Conservation (phyloP, 2,888 invertebrate genomes). For the Nymphalis c-album region DNA sequence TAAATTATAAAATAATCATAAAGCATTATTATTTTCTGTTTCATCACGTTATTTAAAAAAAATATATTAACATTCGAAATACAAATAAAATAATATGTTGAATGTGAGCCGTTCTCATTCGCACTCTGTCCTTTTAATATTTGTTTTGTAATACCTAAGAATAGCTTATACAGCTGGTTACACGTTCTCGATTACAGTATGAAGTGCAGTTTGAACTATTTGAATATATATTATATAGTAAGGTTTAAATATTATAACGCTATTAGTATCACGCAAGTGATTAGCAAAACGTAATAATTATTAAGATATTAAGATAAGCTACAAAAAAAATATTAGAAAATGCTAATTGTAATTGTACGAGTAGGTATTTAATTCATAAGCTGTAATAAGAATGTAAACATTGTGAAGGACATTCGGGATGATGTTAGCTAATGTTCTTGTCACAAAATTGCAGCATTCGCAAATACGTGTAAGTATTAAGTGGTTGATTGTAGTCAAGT, state of each 20-base stretch:
- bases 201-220: neutral
- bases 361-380: too few relatives aligned
- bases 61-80: neutral
- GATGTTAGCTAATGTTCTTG: slow-evolving; percentile 10
- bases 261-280: neutral
- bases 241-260: neutral
- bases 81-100: neutral
- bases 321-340: too few relatives aligned
- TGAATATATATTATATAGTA: neutral
- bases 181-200: slow-evolving; percentile 6
- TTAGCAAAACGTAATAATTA: neutral
- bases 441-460: slow-evolving; percentile 24
- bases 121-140: neutral
- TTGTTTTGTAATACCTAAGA: slow-evolving; percentile 15
- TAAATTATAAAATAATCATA: too few relatives aligned
- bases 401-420: too few relatives aligned
- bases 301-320: neutral
- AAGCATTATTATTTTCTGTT: too few relatives aligned
- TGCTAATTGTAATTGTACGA: too few relatives aligned
- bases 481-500: slow-evolving; percentile 54
- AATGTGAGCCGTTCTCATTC: slow-evolving; percentile 4
- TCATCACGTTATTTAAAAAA: neutral
- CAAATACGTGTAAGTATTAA: slow-evolving; percentile 40
- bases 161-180: slow-evolving; percentile 8
- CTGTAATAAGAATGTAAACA: neutral